Evolutionary conservation across 2,113 vertebrate genomes (phyloP).

Genomic region (Solea senegalensis): DNA sequence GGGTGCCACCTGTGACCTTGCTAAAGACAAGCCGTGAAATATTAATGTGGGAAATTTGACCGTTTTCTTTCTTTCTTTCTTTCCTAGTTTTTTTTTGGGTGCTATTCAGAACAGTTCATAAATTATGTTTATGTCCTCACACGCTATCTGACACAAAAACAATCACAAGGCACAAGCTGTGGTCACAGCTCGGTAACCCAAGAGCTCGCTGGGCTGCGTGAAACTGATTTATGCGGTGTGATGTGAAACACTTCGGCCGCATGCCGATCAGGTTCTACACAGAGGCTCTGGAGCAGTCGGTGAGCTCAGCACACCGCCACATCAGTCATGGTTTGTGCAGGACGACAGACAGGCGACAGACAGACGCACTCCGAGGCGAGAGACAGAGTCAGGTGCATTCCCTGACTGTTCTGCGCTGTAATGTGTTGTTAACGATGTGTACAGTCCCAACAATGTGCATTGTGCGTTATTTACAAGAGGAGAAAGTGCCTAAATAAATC

Average conservation of each 20-base stretch:
- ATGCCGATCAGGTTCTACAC: constrained; percentile 45
- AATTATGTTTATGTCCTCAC: constrained; percentile 33
- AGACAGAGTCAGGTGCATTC: constrained; percentile 29
- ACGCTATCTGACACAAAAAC: constrained; percentile 1
- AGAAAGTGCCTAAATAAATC: constrained; percentile 31
- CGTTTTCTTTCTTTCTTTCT: constrained; percentile 39
- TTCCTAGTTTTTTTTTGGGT: constrained; percentile 7
- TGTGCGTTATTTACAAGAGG: constrained; percentile 10
- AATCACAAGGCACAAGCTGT: neutral
- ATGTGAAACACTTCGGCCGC: constrained; percentile 35
- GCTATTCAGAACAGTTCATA: constrained; percentile 32
- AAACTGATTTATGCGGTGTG: constrained; percentile 46
- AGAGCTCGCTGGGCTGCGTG: constrained; percentile 4
- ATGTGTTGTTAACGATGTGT: constrained; percentile 5
- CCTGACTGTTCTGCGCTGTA: constrained; percentile 12
- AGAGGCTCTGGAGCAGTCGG: constrained; percentile 41
- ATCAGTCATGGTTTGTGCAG: constrained; percentile 37
- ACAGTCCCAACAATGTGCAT: neutral
- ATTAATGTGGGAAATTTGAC: constrained; percentile 69
- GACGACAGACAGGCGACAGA: constrained; percentile 1
- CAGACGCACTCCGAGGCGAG: constrained; percentile 16
- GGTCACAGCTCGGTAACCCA: constrained; percentile 11
- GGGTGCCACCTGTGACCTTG: constrained; percentile 69
- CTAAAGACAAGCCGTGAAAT: constrained; percentile 73
- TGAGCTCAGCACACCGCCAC: constrained; percentile 29